phyloP scores from a whole-genome alignment of 2,113 vertebrate genomes.

The Syngnathus scovelli region DNA sequence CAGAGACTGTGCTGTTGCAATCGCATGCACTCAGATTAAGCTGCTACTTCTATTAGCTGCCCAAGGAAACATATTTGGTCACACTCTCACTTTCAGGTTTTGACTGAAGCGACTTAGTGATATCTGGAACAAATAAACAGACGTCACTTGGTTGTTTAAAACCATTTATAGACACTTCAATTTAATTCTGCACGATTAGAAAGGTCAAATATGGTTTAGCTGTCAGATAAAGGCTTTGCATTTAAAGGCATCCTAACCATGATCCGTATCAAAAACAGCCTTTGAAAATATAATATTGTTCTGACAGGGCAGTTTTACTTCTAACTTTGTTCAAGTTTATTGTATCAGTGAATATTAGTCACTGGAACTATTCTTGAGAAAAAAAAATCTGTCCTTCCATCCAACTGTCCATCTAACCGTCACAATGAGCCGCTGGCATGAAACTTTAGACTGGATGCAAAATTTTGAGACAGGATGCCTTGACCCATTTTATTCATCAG shows the following conservation, averaged over 20 bases:
- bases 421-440: too few species aligned
- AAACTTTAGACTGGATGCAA: too few species aligned
- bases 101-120: slow-evolving; percentile 39
- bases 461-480: too few species aligned
- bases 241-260: background rate
- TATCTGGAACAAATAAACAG: slow-evolving; percentile 36
- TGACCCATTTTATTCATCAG: too few species aligned
- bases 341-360: too few species aligned
- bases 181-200: background rate
- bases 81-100: slow-evolving; percentile 40
- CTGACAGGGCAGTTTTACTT: background rate
- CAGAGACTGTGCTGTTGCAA: slow-evolving; percentile 32
- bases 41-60: slow-evolving; percentile 38
- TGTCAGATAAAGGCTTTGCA: background rate
- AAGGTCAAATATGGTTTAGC: background rate
- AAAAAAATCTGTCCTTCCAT: background rate
- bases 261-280: background rate
- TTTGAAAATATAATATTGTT: background rate
- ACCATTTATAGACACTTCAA: background rate
- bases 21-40: slow-evolving; percentile 43
- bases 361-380: too few species aligned
- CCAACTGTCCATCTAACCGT: too few species aligned
- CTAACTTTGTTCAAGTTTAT: background rate
- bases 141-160: slow-evolving; percentile 15
- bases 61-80: slow-evolving; percentile 42